A percentile compares a stretch with the other conserved stretches of the same genome.
Conservation (phyloP, 2,797 vertebrate species). For the Acipenser oxyrinchus region DNA sequence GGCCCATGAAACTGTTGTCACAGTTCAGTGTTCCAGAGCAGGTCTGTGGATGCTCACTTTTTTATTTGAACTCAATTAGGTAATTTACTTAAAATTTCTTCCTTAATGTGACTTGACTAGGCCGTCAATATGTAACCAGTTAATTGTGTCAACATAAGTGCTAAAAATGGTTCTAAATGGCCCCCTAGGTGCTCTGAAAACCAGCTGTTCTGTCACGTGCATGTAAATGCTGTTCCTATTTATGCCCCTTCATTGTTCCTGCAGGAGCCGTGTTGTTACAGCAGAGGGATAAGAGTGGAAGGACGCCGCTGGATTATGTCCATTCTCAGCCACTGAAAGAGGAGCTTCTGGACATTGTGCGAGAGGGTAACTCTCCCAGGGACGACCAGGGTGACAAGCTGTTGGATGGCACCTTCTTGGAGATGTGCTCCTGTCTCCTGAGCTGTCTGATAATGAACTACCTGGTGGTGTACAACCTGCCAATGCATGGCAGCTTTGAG, state of each 20-base stretch:
- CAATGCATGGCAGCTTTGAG: conserved; percentile 11
- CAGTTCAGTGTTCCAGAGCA: conserved; percentile 24
- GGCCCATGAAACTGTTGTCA: too few species aligned
- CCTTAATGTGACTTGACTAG: conserved; percentile 34
- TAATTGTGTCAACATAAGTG: conserved; percentile 44
- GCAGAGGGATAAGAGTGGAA: conserved; percentile 54
- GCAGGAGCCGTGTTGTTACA: conserved; percentile 74
- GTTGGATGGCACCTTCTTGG: conserved; percentile 47
- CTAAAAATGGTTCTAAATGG: conserved; percentile 39
- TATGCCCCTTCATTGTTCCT: conserved; percentile 37
- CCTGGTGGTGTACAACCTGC: conserved; percentile 40
- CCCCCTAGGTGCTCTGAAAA: conserved; percentile 34
- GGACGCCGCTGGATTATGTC: conserved; percentile 69
- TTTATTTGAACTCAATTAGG: conserved; percentile 29
- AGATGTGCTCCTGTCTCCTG: conserved; percentile 53
- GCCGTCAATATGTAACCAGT: conserved; percentile 35
- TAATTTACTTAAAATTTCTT: conserved; percentile 31
- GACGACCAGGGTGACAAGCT: conserved; percentile 20
- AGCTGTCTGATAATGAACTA: conserved; percentile 51
- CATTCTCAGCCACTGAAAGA: conserved; percentile 48
- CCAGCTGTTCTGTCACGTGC: conserved; percentile 37
- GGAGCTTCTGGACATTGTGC: conserved; percentile 61
- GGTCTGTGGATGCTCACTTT: conserved; percentile 29
- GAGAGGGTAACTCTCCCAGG: conserved; percentile 37
- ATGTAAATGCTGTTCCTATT: conserved; percentile 14